A percentile compares a stretch with the other conserved stretches of the same genome.
These are phyloP conservation scores for Sandelia bainsii DNA, from an alignment of 2,797 vertebrate genomes.

Conservation along the genomic window DNA sequence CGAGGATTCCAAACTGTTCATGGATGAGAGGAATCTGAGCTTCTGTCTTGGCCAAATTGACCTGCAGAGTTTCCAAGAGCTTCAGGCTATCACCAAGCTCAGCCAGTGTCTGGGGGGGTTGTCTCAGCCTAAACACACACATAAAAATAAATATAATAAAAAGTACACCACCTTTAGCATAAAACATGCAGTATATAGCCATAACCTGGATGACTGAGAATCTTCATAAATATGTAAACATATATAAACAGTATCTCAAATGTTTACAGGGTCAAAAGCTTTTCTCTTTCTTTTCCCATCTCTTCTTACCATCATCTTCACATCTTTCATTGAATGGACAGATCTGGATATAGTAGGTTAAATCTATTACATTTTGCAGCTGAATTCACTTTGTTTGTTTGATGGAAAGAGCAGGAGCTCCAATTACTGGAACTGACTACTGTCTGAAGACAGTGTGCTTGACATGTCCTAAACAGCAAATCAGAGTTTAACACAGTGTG, in stretches of 20 bases:
- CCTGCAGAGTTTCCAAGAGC: slow-evolving; percentile 84
- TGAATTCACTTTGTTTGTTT: slow-evolving; percentile 1
- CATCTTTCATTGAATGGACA: not conserved
- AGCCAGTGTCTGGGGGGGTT: slow-evolving; percentile 54
- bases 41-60: slow-evolving; percentile 80
- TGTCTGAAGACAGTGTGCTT: not conserved
- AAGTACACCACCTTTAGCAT: not conserved
- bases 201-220: too few relatives aligned
- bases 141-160: slow-evolving; percentile 14
- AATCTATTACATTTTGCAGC: not conserved
- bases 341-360: not conserved
- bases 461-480: too few relatives aligned
- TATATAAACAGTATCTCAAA: not conserved
- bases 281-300: not conserved
- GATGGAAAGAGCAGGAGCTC: not conserved
- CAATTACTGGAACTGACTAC: not conserved
- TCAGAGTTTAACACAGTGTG: too few relatives aligned
- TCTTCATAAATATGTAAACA: too few relatives aligned
- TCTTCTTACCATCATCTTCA: not conserved
- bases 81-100: slow-evolving; percentile 78
- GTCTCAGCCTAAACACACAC: slow-evolving; percentile 56
- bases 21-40: slow-evolving; percentile 88
- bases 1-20: slow-evolving; percentile 90
- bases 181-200: not conserved
- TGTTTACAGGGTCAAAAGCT: not conserved